Percentiles rank a stretch among this genome's conserved stretches.
phyloP scores from a whole-genome alignment of 2,888 invertebrate genomes.

The Perdita meconis region DNA sequence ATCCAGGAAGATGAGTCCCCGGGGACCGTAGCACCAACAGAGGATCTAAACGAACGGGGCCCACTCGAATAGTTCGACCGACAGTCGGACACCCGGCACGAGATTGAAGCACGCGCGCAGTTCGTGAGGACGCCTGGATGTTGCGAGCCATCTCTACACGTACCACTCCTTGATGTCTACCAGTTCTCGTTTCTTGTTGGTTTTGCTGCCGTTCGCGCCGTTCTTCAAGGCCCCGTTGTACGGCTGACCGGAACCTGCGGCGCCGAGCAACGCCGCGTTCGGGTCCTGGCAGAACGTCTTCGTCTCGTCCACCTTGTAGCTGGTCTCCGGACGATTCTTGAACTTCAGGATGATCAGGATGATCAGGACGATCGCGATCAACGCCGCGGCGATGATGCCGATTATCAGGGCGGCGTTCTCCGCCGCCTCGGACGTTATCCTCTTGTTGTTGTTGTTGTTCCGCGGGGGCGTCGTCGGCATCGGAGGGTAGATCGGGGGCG shows the following conservation, averaged over 20 bases:
- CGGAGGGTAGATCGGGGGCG: conserved; percentile 80
- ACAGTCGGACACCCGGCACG: conserved; percentile 23
- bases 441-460: conserved; percentile 81
- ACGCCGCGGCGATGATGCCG: conserved; percentile 95
- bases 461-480: conserved; percentile 82
- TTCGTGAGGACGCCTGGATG: conserved; percentile 13
- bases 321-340: conserved; percentile 93
- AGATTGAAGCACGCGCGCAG: conserved; percentile 27
- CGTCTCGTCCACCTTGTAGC: conserved; percentile 96
- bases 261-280: conserved; percentile 90
- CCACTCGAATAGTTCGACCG: conserved; percentile 20
- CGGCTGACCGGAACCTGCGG: conserved; percentile 84
- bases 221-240: conserved; percentile 82
- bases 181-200: conserved; percentile 90
- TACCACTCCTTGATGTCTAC: conserved; percentile 99
- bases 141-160: conserved; percentile 88
- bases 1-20: neutral
- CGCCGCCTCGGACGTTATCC: conserved; percentile 89
- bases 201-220: conserved; percentile 82
- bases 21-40: conserved; percentile 27
- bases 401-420: conserved; percentile 92
- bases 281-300: conserved; percentile 91
- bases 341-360: conserved; percentile 96
- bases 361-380: conserved; percentile 95
- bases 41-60: conserved; percentile 31